Evolutionary conservation across 2,797 vertebrate genomes (phyloP), one percentile per base, ranked within the genome.

Genomic region (Novumbra hubbsi): DNA sequence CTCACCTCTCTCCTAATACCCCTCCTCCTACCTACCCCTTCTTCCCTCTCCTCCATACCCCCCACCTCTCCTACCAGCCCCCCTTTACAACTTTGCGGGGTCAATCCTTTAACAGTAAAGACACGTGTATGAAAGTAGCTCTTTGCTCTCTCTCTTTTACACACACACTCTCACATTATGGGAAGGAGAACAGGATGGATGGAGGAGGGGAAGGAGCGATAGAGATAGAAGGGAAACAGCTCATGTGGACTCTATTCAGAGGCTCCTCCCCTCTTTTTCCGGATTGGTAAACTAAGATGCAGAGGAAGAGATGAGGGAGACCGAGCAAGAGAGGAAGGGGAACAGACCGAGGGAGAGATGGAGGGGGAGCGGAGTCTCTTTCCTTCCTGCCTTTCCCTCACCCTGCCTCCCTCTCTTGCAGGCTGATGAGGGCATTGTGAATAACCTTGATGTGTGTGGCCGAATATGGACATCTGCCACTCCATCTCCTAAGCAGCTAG

Each of bases 231-330:
- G 11, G 77, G 57, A 66, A 76, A 76, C 72, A 82, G 73, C 79
- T 76, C 74, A 84, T 85, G 80, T 76, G 83, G 81, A 75, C 71
- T 71, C 68, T 70, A 75, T 74, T 84, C 74, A 80, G 50, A 80
- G 48, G 76, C 83, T 89, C 86, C 86, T 85, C 79, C 84, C 55
- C 21, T 6, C 78, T 85, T 82, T 77, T 85, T 89, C 85, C 80
- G 88, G 83, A 88, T 89, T 83, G 74, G 88, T 88, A 91, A 92
- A 83, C 84, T 81, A 83, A 90, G 85, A 90, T 81, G 88, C 73
- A 70, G 75, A 76, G 63, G 82, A 76, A 64, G 72, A 19, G 68
- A 68, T 30, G 34, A 27, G 41, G 49, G 28, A 24, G 9, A 19
- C 17, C 66, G 78, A 64, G 67, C 55, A 71, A 70, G 76, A 9